A percentile compares a stretch with the other conserved stretches of the same genome.
phyloP scores from a whole-genome alignment of 2,797 vertebrate genomes.

The Dendrocincla fuliginosa region DNA sequence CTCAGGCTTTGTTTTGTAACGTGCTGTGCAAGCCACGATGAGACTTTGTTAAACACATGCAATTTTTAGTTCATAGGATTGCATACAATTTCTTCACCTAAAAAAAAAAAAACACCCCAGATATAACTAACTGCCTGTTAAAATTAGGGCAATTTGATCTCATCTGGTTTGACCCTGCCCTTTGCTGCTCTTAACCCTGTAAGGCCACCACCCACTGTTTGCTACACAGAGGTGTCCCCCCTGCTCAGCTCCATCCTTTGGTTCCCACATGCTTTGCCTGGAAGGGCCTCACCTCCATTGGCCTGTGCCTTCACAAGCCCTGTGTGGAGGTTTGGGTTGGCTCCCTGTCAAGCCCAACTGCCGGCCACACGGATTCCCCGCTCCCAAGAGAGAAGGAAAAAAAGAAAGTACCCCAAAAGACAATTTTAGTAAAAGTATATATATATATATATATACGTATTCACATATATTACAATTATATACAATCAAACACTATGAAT shows the following conservation, averaged over 20 bases:
- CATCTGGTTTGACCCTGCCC: background rate
- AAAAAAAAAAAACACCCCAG: background rate
- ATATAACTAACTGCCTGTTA: background rate
- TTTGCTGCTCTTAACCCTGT: background rate
- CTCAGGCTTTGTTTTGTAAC: background rate
- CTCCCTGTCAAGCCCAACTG: too few relatives aligned
- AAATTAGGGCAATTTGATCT: background rate
- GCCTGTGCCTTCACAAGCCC: background rate
- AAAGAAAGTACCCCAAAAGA: too few relatives aligned
- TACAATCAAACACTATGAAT: too few relatives aligned
- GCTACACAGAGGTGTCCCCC: background rate
- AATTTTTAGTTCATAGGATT: background rate
- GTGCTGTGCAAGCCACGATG: background rate
- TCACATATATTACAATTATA: too few relatives aligned
- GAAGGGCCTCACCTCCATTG: background rate
- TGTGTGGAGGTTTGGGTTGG: background rate
- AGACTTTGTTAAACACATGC: background rate
- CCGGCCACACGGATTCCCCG: too few relatives aligned
- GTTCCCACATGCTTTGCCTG: background rate
- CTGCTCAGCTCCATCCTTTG: background rate
- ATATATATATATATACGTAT: too few relatives aligned
- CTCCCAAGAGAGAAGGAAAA: too few relatives aligned
- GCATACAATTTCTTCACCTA: background rate
- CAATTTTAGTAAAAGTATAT: too few relatives aligned
- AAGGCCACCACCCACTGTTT: background rate